Evolutionary conservation across 1,140 invertebrate species (phyloP), one percentile per base, ranked within the genome.

Genomic region (Megalonaias nervosa): DNA sequence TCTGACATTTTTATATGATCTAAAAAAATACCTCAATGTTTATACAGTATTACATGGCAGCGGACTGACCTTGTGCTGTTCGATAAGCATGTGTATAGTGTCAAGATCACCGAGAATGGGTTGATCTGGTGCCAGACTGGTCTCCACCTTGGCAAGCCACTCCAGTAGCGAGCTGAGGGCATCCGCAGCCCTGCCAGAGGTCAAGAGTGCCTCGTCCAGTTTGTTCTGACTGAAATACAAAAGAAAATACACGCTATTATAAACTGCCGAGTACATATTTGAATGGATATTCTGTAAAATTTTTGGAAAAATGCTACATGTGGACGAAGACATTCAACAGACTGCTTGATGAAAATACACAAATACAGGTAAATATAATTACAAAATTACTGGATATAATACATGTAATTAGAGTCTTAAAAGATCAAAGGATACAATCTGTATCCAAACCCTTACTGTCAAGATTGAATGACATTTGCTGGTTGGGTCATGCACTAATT

Each of bases 181-280:
- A 90, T 99, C 98, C 86, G 97, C 98, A 88, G 98, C 98, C 86
- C 98, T 97, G 4, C 97, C 97, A 31, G 96, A 97, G 88, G 97
- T 97, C 12, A 99, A 91, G 15, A 99, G 91, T 23, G 97, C 97
- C 90, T 98, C 97, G 90, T 99, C 97, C 38, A 99, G 90, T 89
- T 97, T 97, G 66, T 97, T 93, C 92, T 99, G 97, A 82, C 95
- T 92, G 85, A 56, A 89, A 88, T 67, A 82, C 56, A 87, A 66
- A 74, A 57, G 73, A 16, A 23, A 58, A 23, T 21, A 55, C 59
- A 55, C 26, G 16, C 31, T 23, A 26, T 26, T 12, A 26, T 21
- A 65, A n/a, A 65, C 9, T 6, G 31, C 21, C 11, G 31, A 48
- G 4, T 9, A 48, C 38, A 48, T 48, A 48, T 48, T 48, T 48